Percentiles rank a stretch among this genome's conserved stretches.
phyloP scores from a whole-genome alignment of 2,888 invertebrate genomes.

The Dicyrtomina minuta region DNA sequence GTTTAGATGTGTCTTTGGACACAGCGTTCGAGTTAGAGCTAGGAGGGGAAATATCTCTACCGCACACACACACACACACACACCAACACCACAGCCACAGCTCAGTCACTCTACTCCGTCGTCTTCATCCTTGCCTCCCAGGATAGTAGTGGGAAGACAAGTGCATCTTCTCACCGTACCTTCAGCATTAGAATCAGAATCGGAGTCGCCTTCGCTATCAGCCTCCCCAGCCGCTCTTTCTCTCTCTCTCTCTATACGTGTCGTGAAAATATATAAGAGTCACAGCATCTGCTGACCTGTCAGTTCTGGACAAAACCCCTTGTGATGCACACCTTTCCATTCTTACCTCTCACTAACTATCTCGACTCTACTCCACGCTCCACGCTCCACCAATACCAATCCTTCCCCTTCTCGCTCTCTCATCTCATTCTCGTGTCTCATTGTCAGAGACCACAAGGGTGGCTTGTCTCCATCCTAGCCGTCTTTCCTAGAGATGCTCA shows the following conservation, averaged over 20 bases:
- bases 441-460: neutral
- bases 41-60: neutral
- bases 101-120: neutral
- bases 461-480: neutral
- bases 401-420: conserved; percentile 6
- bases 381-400: too few relatives aligned
- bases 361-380: too few relatives aligned
- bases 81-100: too few relatives aligned
- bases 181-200: too few relatives aligned
- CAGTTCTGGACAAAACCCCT: conserved; percentile 49
- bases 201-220: too few relatives aligned
- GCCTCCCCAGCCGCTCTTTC: neutral
- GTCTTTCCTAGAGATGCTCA: neutral
- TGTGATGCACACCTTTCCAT: conserved; percentile 46
- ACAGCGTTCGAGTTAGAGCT: too few relatives aligned
- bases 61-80: too few relatives aligned
- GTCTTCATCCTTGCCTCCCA: conserved; percentile 2
- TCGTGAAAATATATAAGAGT: neutral
- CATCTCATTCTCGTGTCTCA: neutral
- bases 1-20: neutral
- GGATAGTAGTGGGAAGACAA: neutral
- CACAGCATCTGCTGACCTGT: conserved; percentile 46
- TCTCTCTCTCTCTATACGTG: neutral
- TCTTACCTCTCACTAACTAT: conserved; percentile 18
- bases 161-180: neutral